Evolutionary conservation across 2,888 invertebrate genomes (phyloP), one percentile per base, ranked within the genome.

Genomic region (Rotaria socialis): DNA sequence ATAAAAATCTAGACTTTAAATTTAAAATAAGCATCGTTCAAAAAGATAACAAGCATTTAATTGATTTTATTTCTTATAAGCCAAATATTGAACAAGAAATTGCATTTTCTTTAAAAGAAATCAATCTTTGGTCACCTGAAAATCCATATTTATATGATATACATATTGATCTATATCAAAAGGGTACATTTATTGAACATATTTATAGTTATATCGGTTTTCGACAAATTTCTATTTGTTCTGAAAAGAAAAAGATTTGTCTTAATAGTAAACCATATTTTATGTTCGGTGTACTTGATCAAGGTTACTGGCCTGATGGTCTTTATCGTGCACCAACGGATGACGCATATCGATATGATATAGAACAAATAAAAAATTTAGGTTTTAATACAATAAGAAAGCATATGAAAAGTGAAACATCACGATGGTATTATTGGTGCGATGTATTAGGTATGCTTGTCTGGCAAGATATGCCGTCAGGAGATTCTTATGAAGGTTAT

Each of bases 221-320:
- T 80, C 47, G 80, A 47, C 47, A 43, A 24, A 80, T 80, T 43
- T 47, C 43, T 2, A 24, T 80, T 47, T 80, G 80, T 47, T 22
- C 10, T 8, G 24, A 80, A 24, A 2, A 3, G 3, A 80, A 80
- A 80, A 24, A 47, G 5, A 80, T 80, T 24, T 80, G 80, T 80
- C 24, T 80, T 11, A 80, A 80, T n/a, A 43, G 47, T 47, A 47
- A 80, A 80, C 43, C 43, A 22, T 80, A 80, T 80, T 80, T 80
- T 43, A 80, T 80, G 80, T 80, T 24, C 3, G 80, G 80, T n/a
- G 47, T 80, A 35, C 80, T 80, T n/a, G 80, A 80, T 47, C 80
- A 80, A 80, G 80, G 80, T 47, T 80, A 80, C 11, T 80, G 80
- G 80, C 80, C 80, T 11, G 80, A 80, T n/a, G 80, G 80, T 47